Percentiles rank a stretch among this genome's conserved stretches.
These are phyloP conservation scores for Meandrina meandrites DNA, from an alignment of 92 coral and sea anemone species.

Conservation along the genomic window DNA sequence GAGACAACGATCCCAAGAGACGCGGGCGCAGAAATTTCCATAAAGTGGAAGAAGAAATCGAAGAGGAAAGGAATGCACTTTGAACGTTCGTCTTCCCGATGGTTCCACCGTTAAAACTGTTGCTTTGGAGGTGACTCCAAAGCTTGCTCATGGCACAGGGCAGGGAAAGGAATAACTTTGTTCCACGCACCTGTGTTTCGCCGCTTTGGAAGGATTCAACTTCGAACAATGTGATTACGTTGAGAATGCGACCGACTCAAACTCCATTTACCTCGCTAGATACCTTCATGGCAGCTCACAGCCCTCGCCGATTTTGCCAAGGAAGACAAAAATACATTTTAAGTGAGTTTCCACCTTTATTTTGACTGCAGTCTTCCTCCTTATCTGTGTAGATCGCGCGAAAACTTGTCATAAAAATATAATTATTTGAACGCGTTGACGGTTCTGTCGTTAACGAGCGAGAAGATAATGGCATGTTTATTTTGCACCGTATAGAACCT, in stretches of 20 bases:
- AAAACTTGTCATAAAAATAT: background rate
- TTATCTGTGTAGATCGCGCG: background rate
- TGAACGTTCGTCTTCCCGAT: constrained; percentile 28
- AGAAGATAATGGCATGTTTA: constrained; percentile 1
- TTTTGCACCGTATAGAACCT: constrained; percentile 71
- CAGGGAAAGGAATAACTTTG: constrained; percentile 60
- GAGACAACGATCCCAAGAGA: constrained; percentile 72
- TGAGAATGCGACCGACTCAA: constrained; percentile 83
- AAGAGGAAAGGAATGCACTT: constrained; percentile 8
- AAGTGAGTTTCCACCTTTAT: constrained; percentile 59
- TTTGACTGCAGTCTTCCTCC: background rate
- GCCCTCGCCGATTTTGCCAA: constrained; percentile 89
- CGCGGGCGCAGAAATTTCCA: constrained; percentile 57
- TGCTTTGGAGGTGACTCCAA: constrained; percentile 51
- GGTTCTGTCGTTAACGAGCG: background rate
- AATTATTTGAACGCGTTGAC: background rate
- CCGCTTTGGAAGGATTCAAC: constrained; percentile 89
- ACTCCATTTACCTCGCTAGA: constrained; percentile 87
- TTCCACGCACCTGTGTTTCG: constrained; percentile 73
- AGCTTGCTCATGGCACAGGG: constrained; percentile 83
- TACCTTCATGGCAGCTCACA: constrained; percentile 97
- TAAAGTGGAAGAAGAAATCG: background rate
- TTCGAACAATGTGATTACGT: constrained; percentile 73
- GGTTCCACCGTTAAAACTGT: constrained; percentile 22
- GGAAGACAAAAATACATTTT: constrained; percentile 89